Evolutionary conservation across 2,113 vertebrate genomes (phyloP).

Genomic region (Aegypius monachus): DNA sequence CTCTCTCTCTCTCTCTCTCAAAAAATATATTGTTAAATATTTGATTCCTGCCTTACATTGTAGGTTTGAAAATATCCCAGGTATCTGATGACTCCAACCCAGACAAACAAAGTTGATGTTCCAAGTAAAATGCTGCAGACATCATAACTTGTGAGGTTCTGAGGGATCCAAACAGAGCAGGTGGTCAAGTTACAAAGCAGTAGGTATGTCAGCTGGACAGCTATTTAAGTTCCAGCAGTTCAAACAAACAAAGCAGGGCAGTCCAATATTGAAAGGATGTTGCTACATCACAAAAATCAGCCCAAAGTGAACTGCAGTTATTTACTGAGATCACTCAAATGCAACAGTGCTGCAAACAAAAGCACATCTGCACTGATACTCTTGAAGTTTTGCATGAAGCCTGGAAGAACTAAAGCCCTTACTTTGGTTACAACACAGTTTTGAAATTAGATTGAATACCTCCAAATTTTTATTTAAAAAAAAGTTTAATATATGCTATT

Average conservation of each 20-base stretch:
- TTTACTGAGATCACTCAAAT: neutral
- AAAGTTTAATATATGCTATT: neutral
- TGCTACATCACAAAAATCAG: neutral
- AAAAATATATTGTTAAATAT: neutral
- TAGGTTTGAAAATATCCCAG: constrained; percentile 97
- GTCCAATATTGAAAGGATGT: neutral
- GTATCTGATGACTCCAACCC: constrained; percentile 95
- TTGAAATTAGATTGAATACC: neutral
- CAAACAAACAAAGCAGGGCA: neutral
- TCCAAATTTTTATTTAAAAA: neutral
- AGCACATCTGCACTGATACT: neutral
- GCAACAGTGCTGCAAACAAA: neutral
- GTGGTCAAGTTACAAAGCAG: neutral
- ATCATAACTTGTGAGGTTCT: constrained; percentile 92
- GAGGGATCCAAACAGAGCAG: constrained; percentile 16
- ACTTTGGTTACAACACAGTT: neutral
- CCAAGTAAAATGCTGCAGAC: constrained; percentile 96
- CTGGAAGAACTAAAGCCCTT: neutral
- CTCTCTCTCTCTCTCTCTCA: no score
- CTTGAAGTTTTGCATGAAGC: neutral
- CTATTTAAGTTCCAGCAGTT: neutral
- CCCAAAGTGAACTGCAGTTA: neutral
- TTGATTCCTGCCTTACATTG: constrained; percentile 80
- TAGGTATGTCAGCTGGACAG: neutral
- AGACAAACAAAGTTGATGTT: constrained; percentile 90